Base-by-base conservation (phyloP, 1,140 invertebrate species). In the Colletes gigas region DNA sequence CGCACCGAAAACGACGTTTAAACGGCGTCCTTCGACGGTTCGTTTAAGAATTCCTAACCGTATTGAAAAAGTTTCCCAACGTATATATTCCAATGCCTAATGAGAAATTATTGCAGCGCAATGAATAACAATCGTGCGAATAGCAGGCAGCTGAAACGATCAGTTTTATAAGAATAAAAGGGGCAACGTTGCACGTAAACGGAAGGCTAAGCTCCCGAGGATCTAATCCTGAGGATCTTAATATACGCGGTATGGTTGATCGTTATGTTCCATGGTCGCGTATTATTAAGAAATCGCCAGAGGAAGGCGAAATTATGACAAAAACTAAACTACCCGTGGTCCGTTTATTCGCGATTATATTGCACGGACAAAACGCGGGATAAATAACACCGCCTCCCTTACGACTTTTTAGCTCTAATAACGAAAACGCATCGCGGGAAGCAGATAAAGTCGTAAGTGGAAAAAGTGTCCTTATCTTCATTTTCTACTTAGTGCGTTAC, bases 211-310 rank as follows among this genome's bases (percentile, higher is more conserved):
- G 41, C 9, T 10, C 30, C 15, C 57, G 19, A 5, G 19, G 19
- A 30, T 47, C 19, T 50, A 30, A 73, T 50, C 19, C 44, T 73
- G 17, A 10, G 9, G n/a, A 62, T 73, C 44, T n/a, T 47, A 30
- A 39, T 30, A 62, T 62, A 62, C n/a, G 21, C 57, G 5, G 50
- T 9, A 4, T n/a, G 15, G 19, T 50, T 30, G 57, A 57, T 71
- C 52, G 71, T 73, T 73, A 50, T 6, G 21, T 73, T 62, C 17
- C 57, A 44, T 39, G 57, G 19, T 19, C 4, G 19, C 5, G 59
- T 17, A 30, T 73, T 73, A 60, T 73, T 62, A 73, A 60, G 57
- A 73, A 60, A 62, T 50, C 19, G 1, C 15, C 2, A 17, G 44
- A 30, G 57, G 30, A 30, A 50, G 19, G 30, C 6, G 54, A 71